phyloP scores from a whole-genome alignment of 2,797 vertebrate species.

The Esox masquinongy region DNA sequence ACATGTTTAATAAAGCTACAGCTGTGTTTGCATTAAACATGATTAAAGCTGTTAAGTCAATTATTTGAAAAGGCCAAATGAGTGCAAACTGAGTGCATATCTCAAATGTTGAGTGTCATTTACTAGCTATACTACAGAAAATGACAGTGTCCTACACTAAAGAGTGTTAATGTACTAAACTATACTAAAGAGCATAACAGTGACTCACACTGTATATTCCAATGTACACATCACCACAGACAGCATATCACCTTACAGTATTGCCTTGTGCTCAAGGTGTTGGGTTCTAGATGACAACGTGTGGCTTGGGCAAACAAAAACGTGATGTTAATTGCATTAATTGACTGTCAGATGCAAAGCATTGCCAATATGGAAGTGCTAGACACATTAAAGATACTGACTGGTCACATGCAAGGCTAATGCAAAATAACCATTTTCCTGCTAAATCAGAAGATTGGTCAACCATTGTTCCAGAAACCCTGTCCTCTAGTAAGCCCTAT shows the following conservation, averaged over 20 bases:
- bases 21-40: slow-evolving; percentile 7
- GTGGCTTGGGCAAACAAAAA: slow-evolving; percentile 5
- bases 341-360: slow-evolving; percentile 7
- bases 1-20: slow-evolving; percentile 4
- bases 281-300: slow-evolving; percentile 17
- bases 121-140: not conserved
- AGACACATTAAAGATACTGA: slow-evolving; percentile 3
- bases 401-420: slow-evolving; percentile 8
- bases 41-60: slow-evolving; percentile 15
- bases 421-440: slow-evolving; percentile 10
- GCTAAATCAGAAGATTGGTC: not conserved
- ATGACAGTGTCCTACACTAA: not conserved
- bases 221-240: not conserved
- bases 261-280: slow-evolving; percentile 2
- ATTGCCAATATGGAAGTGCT: slow-evolving; percentile 5
- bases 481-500: not conserved
- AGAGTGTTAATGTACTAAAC: too few species aligned
- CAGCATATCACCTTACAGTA: slow-evolving; percentile 2
- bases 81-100: not conserved
- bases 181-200: not conserved
- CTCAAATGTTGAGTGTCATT: not conserved
- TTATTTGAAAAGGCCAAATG: slow-evolving; percentile 13
- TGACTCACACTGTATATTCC: slow-evolving; percentile 3
- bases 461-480: not conserved
- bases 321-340: slow-evolving; percentile 16